phyloP scores from a whole-genome alignment of 2,888 invertebrate species.

The Platynereis dumerilii region DNA sequence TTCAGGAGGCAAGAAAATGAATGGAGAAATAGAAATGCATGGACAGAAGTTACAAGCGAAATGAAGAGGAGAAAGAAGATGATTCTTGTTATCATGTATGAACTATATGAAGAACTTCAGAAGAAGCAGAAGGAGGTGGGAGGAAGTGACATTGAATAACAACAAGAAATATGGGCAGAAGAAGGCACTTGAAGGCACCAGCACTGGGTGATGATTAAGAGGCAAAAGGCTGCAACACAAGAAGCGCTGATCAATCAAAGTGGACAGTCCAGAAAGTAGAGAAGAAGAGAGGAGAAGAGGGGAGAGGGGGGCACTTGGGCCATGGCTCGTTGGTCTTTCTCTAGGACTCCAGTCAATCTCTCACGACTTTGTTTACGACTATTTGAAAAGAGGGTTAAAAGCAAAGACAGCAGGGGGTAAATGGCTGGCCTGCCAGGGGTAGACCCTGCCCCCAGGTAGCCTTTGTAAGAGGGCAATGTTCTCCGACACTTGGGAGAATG shows the following conservation, averaged over 20 bases:
- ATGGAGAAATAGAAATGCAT: not conserved
- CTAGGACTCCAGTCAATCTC: no score
- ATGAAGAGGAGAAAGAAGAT: not conserved
- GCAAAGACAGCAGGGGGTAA: no score
- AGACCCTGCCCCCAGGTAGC: no score
- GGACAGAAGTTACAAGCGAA: not conserved
- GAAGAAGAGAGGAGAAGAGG: no score
- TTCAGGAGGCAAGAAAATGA: not conserved
- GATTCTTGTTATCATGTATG: not conserved
- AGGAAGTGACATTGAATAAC: not conserved
- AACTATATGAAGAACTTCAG: not conserved
- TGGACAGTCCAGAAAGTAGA: no score
- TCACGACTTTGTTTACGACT: no score
- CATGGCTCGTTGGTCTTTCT: no score
- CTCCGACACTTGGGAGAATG: no score
- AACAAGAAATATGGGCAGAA: not conserved
- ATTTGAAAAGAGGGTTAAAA: no score
- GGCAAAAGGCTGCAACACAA: not conserved
- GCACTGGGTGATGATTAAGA: not conserved
- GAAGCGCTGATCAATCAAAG: constrained; percentile 1
- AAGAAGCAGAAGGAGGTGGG: not conserved
- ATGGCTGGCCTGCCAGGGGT: no score
- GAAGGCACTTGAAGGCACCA: not conserved
- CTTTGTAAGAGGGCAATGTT: no score
- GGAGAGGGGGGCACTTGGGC: no score